These are phyloP conservation scores for Hypomecis punctinalis DNA, from an alignment of 2,888 invertebrate species.

Conservation along the genomic window DNA sequence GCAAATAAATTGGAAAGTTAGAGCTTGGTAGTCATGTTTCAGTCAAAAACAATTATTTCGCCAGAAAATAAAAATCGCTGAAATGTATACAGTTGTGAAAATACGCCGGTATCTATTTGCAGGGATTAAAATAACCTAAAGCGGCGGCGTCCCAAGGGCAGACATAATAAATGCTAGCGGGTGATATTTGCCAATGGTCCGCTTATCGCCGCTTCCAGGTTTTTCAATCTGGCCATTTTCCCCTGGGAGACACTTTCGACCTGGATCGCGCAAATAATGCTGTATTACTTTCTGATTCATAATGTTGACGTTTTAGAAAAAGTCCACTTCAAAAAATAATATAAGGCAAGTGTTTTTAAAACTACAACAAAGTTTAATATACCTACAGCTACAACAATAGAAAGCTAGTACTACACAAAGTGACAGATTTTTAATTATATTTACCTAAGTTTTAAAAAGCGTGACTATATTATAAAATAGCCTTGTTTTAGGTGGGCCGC, in stretches of 20 bases:
- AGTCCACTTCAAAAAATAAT: neutral
- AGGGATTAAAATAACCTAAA: constrained; percentile 14
- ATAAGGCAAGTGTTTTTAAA: neutral
- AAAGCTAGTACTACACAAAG: too few relatives aligned
- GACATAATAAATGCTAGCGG: constrained; percentile 30
- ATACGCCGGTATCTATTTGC: neutral
- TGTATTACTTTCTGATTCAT: neutral
- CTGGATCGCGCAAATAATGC: neutral
- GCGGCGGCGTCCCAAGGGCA: constrained; percentile 20
- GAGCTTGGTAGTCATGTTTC: too few relatives aligned
- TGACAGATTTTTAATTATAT: too few relatives aligned
- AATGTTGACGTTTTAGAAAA: neutral
- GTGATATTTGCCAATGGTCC: constrained; percentile 32
- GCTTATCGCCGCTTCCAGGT: constrained; percentile 30
- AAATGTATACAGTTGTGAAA: neutral
- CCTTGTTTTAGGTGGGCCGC: too few relatives aligned
- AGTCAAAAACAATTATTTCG: too few relatives aligned
- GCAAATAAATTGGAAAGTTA: too few relatives aligned
- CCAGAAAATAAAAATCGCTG: too few relatives aligned
- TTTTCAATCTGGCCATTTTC: constrained; percentile 30
- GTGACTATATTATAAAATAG: too few relatives aligned
- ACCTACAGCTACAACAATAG: too few relatives aligned
- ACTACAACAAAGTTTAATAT: neutral
- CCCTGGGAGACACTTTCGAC: constrained; percentile 11
- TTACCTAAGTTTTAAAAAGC: too few relatives aligned